Evolutionary conservation across 2,113 vertebrate genomes (phyloP).

Genomic region (Corynorhinus townsendii): DNA sequence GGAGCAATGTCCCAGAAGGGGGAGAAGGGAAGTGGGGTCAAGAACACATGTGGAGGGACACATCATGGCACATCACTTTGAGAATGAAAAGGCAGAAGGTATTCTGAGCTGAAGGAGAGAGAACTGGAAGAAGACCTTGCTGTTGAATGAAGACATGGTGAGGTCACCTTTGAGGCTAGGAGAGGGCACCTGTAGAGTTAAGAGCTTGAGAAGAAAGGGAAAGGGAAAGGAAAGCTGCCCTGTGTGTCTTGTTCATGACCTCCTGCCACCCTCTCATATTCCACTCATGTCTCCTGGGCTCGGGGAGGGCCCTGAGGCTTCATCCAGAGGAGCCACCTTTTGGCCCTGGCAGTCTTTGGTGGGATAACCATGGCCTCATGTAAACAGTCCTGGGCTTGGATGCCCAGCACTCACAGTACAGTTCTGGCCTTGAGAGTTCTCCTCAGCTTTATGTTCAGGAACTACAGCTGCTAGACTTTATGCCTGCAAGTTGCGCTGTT

Average conservation of each 20-base stretch:
- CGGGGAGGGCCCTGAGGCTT: neutral
- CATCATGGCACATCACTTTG: neutral
- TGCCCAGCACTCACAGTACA: too few species aligned
- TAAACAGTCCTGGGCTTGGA: neutral
- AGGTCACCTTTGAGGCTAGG: neutral
- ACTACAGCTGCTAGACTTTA: neutral
- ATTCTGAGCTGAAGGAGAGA: neutral
- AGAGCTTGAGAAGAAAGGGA: neutral
- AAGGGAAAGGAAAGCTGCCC: neutral
- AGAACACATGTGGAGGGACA: neutral
- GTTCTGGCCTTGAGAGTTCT: neutral
- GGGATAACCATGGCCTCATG: neutral
- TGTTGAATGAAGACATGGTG: neutral
- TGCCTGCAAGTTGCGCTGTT: neutral
- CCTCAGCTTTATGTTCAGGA: neutral
- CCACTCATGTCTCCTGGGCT: neutral
- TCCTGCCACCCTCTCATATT: neutral
- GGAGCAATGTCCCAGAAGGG: neutral
- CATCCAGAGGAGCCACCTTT: neutral
- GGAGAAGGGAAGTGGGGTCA: neutral
- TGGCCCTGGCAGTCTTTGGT: neutral
- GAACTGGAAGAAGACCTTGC: neutral
- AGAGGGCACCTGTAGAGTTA: neutral
- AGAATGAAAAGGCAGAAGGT: neutral
- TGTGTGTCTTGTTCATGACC: neutral